phyloP scores from a whole-genome alignment of 1,140 invertebrate genomes.

The Lanistes nyassanus region DNA sequence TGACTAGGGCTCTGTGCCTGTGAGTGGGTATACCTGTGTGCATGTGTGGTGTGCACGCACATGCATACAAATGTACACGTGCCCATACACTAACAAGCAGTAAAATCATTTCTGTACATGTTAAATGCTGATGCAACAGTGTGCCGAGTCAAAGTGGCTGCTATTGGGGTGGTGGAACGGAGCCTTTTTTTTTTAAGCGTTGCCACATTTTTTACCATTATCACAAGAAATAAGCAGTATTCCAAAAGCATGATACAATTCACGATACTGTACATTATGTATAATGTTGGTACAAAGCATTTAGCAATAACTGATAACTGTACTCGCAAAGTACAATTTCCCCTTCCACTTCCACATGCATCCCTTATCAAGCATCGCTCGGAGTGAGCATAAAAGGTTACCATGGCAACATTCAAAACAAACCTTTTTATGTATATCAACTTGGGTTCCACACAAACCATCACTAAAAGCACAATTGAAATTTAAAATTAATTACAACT shows the following conservation, averaged over 20 bases:
- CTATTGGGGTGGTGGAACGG: background rate
- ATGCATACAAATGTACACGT: background rate
- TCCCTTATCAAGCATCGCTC: too few species aligned
- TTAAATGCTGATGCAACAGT: background rate
- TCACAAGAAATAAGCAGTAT: background rate
- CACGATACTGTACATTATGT: conserved; percentile 1
- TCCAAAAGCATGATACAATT: conserved; percentile 1
- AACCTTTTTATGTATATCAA: background rate
- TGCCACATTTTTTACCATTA: too few species aligned
- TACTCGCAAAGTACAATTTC: background rate
- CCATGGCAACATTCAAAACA: too few species aligned
- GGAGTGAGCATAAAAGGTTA: too few species aligned
- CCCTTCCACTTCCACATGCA: too few species aligned
- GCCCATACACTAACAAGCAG: background rate
- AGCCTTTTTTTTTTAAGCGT: background rate
- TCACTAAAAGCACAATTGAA: background rate
- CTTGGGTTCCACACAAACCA: background rate
- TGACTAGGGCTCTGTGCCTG: too few species aligned
- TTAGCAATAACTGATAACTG: conserved; percentile 16
- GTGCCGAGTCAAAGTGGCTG: background rate
- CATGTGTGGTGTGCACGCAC: background rate
- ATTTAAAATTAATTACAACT: background rate
- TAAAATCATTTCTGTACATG: too few species aligned
- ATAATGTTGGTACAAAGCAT: conserved; percentile 9
- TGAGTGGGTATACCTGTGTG: background rate